Evolutionary conservation across 1,140 invertebrate species (phyloP), one percentile per base, ranked within the genome.

Genomic region (Chrysomallon squamiferum): DNA sequence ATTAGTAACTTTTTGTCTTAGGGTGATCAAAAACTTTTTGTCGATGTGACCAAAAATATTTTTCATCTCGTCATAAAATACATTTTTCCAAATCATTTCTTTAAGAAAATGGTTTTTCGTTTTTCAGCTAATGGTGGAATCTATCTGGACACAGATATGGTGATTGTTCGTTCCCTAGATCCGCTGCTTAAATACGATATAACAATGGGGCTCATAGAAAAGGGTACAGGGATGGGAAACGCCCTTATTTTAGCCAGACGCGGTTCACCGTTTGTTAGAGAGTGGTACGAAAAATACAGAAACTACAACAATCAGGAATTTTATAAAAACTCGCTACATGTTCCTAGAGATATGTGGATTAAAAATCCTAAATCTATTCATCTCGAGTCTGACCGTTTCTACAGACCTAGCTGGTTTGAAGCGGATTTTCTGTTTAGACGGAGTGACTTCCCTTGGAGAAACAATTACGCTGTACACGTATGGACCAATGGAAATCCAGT

Each of bases 141-240:
- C 43, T 66, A 66, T 45, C 59, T 70, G 59, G 64, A 66, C 56
- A 52, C 60, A 11, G 68, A 66, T 54, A 66, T 70, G 64, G 60
- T 70, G 33, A 59, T 70, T 1, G 33, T 56, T 27, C 30, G 41
- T 15, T 25, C 33, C 38, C 59, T 66, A 4, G 59, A 47, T 5
- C 68, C 68, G 0, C 33, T 66, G 4, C 59, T 62, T 7, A 27
- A 65, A 15, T 41, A 59, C 41, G 63, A 65, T 38, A 66, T 66
- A 7, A 66, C 68, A 5, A 47, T 66, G 59, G 68, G 68, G 2
- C 56, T 70, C 18, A 59, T 70, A 25, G 68, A 70, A 35, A 70
- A 70, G 63, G 68, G 60, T 30, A 70, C 68, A 1, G 68, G 68
- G 25, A 70, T 70, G 68, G 68, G 68, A 49, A 70, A 70, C 64